A percentile compares a stretch with the other conserved stretches of the same genome.
These are phyloP conservation scores for Stomorhina lunata DNA, from an alignment of 2,888 invertebrate genomes.

Conservation along the genomic window DNA sequence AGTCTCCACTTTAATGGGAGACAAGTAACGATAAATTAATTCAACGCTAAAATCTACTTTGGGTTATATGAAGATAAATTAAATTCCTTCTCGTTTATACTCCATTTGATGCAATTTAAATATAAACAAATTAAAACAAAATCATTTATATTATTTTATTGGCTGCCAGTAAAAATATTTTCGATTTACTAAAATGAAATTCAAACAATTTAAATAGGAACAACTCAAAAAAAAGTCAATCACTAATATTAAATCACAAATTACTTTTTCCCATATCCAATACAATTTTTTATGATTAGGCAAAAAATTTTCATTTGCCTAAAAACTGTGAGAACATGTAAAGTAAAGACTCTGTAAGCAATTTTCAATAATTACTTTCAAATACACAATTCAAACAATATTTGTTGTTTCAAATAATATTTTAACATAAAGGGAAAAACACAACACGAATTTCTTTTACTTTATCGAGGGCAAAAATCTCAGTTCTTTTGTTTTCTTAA, in stretches of 20 bases:
- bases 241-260: not conserved
- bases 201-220: too few species aligned
- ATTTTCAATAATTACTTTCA: not conserved
- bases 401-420: not conserved
- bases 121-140: slow-evolving; percentile 16
- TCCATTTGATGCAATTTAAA: slow-evolving; percentile 10
- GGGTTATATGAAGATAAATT: not conserved
- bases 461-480: not conserved
- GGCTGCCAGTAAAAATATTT: not conserved
- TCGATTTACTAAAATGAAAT: too few species aligned
- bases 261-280: not conserved
- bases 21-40: slow-evolving; percentile 39
- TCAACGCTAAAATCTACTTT: slow-evolving; percentile 33
- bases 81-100: not conserved
- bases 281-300: not conserved
- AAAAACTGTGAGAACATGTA: not conserved
- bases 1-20: slow-evolving; percentile 43
- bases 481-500: not conserved
- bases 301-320: not conserved
- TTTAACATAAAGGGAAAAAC: not conserved
- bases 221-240: too few species aligned
- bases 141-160: not conserved
- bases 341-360: not conserved
- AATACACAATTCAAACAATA: slow-evolving; percentile 1
- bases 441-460: not conserved